phyloP scores from a whole-genome alignment of 2,888 invertebrate genomes.

The Leptopilina drosophilae region DNA sequence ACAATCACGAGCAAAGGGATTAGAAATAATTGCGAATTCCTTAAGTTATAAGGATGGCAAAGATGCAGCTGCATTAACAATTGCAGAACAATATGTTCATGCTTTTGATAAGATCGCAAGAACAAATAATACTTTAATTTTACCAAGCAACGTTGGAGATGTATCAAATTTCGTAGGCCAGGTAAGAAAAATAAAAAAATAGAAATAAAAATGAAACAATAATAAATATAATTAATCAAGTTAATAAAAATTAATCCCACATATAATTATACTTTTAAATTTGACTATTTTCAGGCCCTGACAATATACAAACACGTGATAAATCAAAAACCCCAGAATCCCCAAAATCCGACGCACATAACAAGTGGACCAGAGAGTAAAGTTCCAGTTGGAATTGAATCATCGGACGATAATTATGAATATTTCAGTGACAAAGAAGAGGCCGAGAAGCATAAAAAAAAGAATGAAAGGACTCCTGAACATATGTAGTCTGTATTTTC shows the following conservation, averaged over 20 bases:
- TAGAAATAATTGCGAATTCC: slow-evolving; percentile 87
- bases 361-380: slow-evolving; percentile 36
- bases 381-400: slow-evolving; percentile 53
- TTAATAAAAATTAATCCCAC: background rate
- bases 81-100: slow-evolving; percentile 97
- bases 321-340: slow-evolving; percentile 48
- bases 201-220: slow-evolving; percentile 7
- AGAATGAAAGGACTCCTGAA: slow-evolving; percentile 52
- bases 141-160: slow-evolving; percentile 93
- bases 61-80: slow-evolving; percentile 92
- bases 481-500: slow-evolving; percentile 40
- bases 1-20: slow-evolving; percentile 91
- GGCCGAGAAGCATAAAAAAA: slow-evolving; percentile 63
- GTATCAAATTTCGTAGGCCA: slow-evolving; percentile 88
- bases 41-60: slow-evolving; percentile 84
- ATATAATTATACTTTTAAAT: slow-evolving; percentile 23
- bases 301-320: slow-evolving; percentile 76
- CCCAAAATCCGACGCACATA: slow-evolving; percentile 23
- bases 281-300: slow-evolving; percentile 72
- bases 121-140: slow-evolving; percentile 94
- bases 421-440: slow-evolving; percentile 77
- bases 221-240: background rate
- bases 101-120: slow-evolving; percentile 97
- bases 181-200: slow-evolving; percentile 77
- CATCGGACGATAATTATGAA: slow-evolving; percentile 69